Evolutionary conservation across 2,113 vertebrate genomes (phyloP).

Genomic region (Camelus bactrianus): DNA sequence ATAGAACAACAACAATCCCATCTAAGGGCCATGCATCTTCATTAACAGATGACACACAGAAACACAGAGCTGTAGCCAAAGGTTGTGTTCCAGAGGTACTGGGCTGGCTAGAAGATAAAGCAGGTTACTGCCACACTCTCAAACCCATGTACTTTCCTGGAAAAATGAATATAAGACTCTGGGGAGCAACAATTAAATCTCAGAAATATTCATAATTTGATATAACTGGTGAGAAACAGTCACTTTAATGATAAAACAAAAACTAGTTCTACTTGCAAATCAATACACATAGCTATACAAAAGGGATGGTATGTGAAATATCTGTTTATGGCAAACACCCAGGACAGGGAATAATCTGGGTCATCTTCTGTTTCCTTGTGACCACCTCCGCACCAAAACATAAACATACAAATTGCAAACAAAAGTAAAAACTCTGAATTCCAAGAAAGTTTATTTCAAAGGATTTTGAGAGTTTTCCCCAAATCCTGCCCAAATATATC

Average conservation of each 20-base stretch:
- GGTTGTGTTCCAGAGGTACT: background rate
- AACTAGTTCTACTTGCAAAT: background rate
- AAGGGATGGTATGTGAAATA: background rate
- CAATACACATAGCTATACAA: background rate
- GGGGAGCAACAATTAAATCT: background rate
- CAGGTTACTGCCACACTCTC: background rate
- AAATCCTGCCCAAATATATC: background rate
- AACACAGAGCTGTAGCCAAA: background rate
- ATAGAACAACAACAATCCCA: background rate
- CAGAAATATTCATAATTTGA: background rate
- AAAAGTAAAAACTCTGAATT: constrained; percentile 7
- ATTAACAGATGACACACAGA: background rate
- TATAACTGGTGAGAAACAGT: background rate
- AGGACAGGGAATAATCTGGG: background rate
- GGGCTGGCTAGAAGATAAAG: background rate
- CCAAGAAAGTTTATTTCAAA: background rate
- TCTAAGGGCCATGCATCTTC: background rate
- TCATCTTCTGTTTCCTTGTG: background rate
- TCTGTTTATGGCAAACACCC: background rate
- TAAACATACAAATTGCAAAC: background rate
- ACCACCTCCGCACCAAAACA: background rate
- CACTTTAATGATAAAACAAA: background rate
- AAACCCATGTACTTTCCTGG: background rate
- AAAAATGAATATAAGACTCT: background rate
- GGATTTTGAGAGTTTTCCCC: background rate